Conservation (phyloP, 2,888 invertebrate genomes). For the Drosophila fulvimacula region DNA sequence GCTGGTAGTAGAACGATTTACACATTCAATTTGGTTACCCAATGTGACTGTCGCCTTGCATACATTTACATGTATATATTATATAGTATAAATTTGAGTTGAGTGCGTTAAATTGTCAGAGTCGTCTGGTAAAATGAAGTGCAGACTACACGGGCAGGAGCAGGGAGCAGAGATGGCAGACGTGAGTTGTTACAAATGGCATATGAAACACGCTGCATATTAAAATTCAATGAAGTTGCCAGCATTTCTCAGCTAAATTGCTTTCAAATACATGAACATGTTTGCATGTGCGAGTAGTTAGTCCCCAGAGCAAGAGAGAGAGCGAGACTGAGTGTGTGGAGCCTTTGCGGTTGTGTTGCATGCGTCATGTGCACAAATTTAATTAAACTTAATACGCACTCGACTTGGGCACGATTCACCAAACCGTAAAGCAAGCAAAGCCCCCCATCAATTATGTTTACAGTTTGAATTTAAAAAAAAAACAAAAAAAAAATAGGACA, state of each 20-base stretch:
- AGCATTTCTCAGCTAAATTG: constrained; percentile 72
- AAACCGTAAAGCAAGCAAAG: constrained; percentile 10
- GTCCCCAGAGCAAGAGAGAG: constrained; percentile 4
- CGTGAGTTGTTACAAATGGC: constrained; percentile 43
- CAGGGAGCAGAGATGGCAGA: background rate
- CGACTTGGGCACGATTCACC: constrained; percentile 38
- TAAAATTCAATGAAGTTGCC: constrained; percentile 77
- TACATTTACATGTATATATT: background rate
- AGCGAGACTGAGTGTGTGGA: background rate
- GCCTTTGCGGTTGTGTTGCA: constrained; percentile 38
- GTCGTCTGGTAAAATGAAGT: constrained; percentile 7
- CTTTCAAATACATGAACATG: constrained; percentile 61
- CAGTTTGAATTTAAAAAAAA: constrained; percentile 47
- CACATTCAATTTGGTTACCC: constrained; percentile 11
- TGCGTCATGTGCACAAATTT: constrained; percentile 59
- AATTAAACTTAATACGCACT: constrained; percentile 59
- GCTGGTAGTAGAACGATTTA: too few species aligned
- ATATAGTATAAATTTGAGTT: constrained; percentile 12
- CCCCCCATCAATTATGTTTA: constrained; percentile 60
- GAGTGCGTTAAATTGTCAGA: constrained; percentile 32
- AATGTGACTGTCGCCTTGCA: constrained; percentile 11
- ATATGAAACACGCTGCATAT: constrained; percentile 57
- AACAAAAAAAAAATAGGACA: constrained; percentile 10
- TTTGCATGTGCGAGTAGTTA: constrained; percentile 26
- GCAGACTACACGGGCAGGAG: constrained; percentile 3